phyloP scores from a whole-genome alignment of 2,113 vertebrate genomes.

The Ochotona curzoniae region DNA sequence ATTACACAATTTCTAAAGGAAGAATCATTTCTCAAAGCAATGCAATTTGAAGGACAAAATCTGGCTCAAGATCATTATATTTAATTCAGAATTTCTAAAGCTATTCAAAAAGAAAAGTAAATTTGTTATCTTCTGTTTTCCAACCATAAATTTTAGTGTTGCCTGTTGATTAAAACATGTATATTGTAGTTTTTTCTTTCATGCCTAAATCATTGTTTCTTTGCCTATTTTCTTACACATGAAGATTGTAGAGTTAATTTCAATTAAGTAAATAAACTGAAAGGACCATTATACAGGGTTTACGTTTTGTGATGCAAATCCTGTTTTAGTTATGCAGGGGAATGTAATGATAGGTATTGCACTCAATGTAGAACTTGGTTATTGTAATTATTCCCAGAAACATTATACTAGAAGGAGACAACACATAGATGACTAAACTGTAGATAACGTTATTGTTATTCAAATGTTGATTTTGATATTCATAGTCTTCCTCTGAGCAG shows the following conservation, averaged over 20 bases:
- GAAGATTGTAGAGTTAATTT: not conserved
- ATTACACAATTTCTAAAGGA: not conserved
- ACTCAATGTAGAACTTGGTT: fast-evolving
- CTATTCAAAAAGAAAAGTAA: not conserved
- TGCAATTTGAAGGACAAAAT: constrained; percentile 1
- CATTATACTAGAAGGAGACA: not conserved
- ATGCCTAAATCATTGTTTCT: not conserved
- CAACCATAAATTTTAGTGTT: not conserved
- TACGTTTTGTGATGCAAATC: not conserved
- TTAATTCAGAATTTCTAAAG: constrained; percentile 13
- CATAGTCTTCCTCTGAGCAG: too few species aligned
- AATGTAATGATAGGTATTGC: not conserved
- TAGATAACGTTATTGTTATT: not conserved
- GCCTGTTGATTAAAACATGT: not conserved
- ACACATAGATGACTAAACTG: not conserved
- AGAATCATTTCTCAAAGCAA: not conserved
- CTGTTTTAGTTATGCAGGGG: not conserved
- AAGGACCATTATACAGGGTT: not conserved
- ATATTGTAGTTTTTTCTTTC: not conserved
- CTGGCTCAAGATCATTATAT: not conserved
- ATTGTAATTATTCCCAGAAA: not conserved
- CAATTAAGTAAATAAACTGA: fast-evolving
- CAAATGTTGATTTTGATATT: not conserved
- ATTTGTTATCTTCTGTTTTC: not conserved
- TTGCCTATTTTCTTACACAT: not conserved